Percentiles rank a stretch among this genome's conserved stretches.
Evolutionary conservation across 2,888 invertebrate genomes (phyloP).

Genomic region (Lepidochitona cinerea): DNA sequence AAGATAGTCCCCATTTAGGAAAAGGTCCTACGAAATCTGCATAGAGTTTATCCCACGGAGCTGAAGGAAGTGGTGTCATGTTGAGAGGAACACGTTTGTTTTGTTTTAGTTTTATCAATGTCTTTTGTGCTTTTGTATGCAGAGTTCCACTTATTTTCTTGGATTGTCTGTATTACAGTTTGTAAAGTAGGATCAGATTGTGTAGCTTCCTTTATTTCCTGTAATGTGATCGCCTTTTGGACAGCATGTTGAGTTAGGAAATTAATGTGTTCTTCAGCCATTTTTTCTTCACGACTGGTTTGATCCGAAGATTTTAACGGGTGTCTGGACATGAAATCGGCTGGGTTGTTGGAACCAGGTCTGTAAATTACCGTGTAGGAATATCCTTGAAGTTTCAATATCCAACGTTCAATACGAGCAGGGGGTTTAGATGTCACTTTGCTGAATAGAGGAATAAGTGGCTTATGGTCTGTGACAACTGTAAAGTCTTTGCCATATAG

Average conservation of each 20-base stretch:
- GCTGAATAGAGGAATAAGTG: too few relatives aligned
- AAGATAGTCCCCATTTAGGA: too few relatives aligned
- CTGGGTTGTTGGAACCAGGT: too few relatives aligned
- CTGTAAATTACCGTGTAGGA: neutral
- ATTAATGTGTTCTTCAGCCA: neutral
- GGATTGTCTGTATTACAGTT: neutral
- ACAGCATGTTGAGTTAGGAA: neutral
- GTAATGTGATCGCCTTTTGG: neutral
- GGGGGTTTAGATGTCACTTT: neutral
- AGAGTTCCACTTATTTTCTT: neutral
- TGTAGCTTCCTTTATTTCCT: neutral
- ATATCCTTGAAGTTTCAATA: neutral
- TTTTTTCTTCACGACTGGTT: neutral
- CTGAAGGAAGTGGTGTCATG: too few relatives aligned
- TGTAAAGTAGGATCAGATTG: neutral
- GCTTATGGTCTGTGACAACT: neutral
- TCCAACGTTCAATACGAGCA: neutral
- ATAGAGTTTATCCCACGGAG: too few relatives aligned
- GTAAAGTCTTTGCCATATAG: neutral
- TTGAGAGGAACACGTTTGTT: neutral
- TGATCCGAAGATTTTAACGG: neutral
- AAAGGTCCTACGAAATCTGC: too few relatives aligned
- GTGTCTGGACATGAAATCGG: neutral
- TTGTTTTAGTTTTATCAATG: neutral
- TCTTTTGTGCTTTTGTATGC: too few relatives aligned